Base-by-base conservation (phyloP, 2,888 invertebrate genomes). In the Pedicia rivosa region DNA sequence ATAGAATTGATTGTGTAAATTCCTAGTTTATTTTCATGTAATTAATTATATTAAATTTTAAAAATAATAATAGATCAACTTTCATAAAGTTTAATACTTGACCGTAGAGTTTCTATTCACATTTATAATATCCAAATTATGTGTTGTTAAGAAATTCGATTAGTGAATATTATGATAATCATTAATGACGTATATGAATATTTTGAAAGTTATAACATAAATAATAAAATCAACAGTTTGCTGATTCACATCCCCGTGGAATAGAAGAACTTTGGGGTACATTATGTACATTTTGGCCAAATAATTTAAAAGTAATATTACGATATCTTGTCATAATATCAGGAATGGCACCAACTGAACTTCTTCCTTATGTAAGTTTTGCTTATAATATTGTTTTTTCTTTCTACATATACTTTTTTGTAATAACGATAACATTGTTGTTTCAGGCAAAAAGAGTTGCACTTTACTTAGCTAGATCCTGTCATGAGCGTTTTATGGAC, bases 211-310 rank as follows among this genome's bases (percentile, higher is more conserved):
- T n/a, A n/a, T n/a, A n/a, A n/a, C n/a, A n/a, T n/a, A n/a, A n/a
- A n/a, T n/a, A n/a, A n/a, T n/a, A n/a, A n/a, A n/a, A n/a, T n/a
- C n/a, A n/a, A n/a, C 60, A 92, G 86, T 92, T 92, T 64, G 90
- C 92, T 6, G 91, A 94, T 61, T 82, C 87, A 48, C 94, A 95
- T 63, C 83, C 92, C 0, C 82, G 87, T 51, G 95, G 95, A 60
- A 81, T 94, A 35, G 95, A 95, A 59, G 84, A 90, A 54, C 67
- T 97, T 25, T 98, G 98, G 98, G 82, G 88, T 25, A 91, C 90
- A 2, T 65, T 98, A 42, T 94, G 94, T 51, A 78, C 87, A 27
- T 90, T 87, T 51, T 97, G 95, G 87, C 90, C 94, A 1, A 90
- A 92, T 58, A 98, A 98, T 65, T 71, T 98, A 46, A 87, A 90